Percentiles rank a stretch among this genome's conserved stretches.
phyloP scores from a whole-genome alignment of 2,888 invertebrate genomes.

The Cosmorhoe ocellata region DNA sequence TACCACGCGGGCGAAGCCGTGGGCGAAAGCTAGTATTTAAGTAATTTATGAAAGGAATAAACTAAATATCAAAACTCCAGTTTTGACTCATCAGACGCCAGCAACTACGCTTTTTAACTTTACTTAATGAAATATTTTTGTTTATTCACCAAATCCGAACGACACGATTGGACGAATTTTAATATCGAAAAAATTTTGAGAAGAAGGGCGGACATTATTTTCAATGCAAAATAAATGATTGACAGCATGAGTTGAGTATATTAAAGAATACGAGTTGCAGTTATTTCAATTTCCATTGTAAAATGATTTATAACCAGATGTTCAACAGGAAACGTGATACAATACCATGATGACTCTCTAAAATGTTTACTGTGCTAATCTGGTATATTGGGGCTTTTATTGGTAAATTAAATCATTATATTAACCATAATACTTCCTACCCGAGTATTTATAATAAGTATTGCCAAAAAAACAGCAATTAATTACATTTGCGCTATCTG shows the following conservation, averaged over 20 bases:
- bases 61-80: no score
- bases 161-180: no score
- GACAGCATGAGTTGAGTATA: conserved; percentile 50
- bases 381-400: conserved; percentile 20
- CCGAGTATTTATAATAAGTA: neutral
- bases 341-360: conserved; percentile 44
- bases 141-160: no score
- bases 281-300: conserved; percentile 50
- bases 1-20: no score
- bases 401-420: conserved; percentile 14
- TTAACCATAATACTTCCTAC: neutral
- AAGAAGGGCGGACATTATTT: conserved; percentile 64
- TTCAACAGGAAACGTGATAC: conserved; percentile 38
- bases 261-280: conserved; percentile 50
- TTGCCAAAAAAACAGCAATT: no score
- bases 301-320: conserved; percentile 56
- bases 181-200: no score
- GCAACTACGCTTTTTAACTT: no score
- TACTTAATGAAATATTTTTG: no score
- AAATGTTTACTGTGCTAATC: conserved; percentile 32
- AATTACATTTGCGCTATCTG: no score
- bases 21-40: no score
- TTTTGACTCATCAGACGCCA: no score
- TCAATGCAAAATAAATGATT: conserved; percentile 63
- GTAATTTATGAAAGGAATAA: no score